These are phyloP conservation scores for Quadriops clusia DNA, from an alignment of 2,888 invertebrate genomes.

Conservation along the genomic window DNA sequence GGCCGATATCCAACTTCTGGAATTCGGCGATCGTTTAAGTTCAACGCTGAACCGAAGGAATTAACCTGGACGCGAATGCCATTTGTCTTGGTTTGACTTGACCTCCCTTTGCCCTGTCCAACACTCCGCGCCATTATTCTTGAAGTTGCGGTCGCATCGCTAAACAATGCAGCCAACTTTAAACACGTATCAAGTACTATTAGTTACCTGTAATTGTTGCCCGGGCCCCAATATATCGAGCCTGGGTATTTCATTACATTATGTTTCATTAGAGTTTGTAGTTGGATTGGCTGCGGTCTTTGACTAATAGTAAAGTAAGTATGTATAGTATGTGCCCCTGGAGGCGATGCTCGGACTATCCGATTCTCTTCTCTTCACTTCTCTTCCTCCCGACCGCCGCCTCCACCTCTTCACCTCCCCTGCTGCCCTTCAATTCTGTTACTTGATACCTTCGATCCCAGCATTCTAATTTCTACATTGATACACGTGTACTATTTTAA, in stretches of 20 bases:
- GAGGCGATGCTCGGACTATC: no score
- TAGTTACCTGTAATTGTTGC: slow-evolving; percentile 36
- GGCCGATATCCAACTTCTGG: slow-evolving; percentile 25
- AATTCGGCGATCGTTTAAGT: slow-evolving; percentile 34
- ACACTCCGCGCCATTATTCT: slow-evolving; percentile 31
- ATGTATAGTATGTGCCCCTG: slow-evolving; percentile 5
- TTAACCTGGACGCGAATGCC: slow-evolving; percentile 37
- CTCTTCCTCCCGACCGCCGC: no score
- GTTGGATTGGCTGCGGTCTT: slow-evolving; percentile 24
- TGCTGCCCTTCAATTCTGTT: no score
- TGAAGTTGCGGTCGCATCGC: slow-evolving; percentile 34
- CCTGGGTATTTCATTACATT: slow-evolving; percentile 33
- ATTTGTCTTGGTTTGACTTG: slow-evolving; percentile 38
- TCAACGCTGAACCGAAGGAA: slow-evolving; percentile 35
- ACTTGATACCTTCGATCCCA: no score
- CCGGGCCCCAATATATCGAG: slow-evolving; percentile 27
- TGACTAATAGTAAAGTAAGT: slow-evolving; percentile 8
- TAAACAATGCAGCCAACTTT: slow-evolving; percentile 38
- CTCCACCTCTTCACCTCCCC: no score
- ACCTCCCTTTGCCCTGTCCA: slow-evolving; percentile 20
- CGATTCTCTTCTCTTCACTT: no score
- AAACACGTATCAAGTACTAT: slow-evolving; percentile 35
- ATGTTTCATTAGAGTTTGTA: slow-evolving; percentile 30
- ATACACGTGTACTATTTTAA: no score
- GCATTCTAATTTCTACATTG: no score